These are phyloP conservation scores for Cabera pusaria DNA, from an alignment of 2,888 invertebrate genomes.

Conservation along the genomic window DNA sequence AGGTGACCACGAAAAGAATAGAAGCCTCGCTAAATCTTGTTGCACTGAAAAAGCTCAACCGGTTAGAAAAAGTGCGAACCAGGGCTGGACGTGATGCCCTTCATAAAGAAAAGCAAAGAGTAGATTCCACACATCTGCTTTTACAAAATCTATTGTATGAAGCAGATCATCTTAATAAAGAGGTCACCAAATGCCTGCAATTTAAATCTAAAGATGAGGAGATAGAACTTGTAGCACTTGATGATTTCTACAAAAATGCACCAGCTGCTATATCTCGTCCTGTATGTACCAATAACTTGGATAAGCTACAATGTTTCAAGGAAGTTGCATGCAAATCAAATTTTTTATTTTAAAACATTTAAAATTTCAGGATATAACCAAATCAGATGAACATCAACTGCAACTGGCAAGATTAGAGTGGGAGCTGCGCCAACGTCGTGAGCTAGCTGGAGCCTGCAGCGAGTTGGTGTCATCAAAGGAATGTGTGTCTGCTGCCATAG, in stretches of 20 bases:
- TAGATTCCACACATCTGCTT: conserved; percentile 94
- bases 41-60: conserved; percentile 94
- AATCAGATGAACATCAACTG: conserved; percentile 89
- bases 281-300: no score
- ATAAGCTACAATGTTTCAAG: no score
- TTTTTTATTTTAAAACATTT: no score
- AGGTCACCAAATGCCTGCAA: conserved; percentile 96
- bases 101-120: conserved; percentile 92
- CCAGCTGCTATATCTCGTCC: conserved; percentile 87
- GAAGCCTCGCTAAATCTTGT: conserved; percentile 91
- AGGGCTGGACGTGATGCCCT: conserved; percentile 92
- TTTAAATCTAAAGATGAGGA: conserved; percentile 98
- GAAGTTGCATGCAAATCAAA: no score
- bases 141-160: conserved; percentile 97
- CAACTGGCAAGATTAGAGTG: conserved; percentile 94
- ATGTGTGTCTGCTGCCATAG: conserved; percentile 88
- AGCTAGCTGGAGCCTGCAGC: conserved; percentile 89
- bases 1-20: conserved; percentile 86
- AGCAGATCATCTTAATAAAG: conserved; percentile 95
- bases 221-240: conserved; percentile 92
- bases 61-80: conserved; percentile 94
- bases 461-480: conserved; percentile 91
- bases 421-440: conserved; percentile 94
- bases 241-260: conserved; percentile 92
- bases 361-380: conserved; percentile 86